Evolutionary conservation across 1,140 invertebrate genomes (phyloP), one percentile per base, ranked within the genome.

Genomic region (Papilio xuthus): DNA sequence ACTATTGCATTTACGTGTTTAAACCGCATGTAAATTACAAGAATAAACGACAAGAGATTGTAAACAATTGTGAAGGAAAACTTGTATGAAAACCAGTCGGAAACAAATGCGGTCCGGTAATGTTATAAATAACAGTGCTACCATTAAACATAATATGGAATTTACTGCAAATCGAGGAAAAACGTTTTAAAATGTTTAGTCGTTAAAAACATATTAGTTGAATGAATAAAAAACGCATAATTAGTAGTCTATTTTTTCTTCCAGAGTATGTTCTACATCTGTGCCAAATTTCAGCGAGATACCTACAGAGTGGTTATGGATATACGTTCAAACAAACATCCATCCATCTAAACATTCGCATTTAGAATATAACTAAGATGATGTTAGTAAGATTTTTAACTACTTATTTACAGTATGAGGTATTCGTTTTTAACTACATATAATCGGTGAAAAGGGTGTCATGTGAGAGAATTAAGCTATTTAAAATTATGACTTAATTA

Each of bases 91-190:
- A 60, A 60, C 56, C 56, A 26, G 56, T 60, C 56, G 56, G 56
- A 60, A 60, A 60, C 56, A 60, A 60, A 60, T 60, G 56, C 56
- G 23, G 56, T 60, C 56, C 23, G 23, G 56, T 53, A 60, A 60
- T 60, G 26, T 23, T 26, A 60, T 23, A 60, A 23, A 60, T 60
- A 28, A 60, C 13, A 26, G 23, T 23, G 20, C 26, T 12, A 6
- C 23, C 56, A 60, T 13, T 60, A 9, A 8, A 60, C 23, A 26
- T 12, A 60, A 60, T 12, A 47, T 23, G 23, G 9, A 60, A 60
- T 26, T 26, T 60, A 60, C 56, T 60, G 12, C 56, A 23, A 18
- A 18, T 56, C 20, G 26, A 60, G 8, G 20, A 12, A 4, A 60
- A 60, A 60, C 50, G n/a, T 47, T 1, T 47, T 15, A 3, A 4